phyloP scores from a whole-genome alignment of 2,113 vertebrate genomes.

The Oenanthe oenanthe region DNA sequence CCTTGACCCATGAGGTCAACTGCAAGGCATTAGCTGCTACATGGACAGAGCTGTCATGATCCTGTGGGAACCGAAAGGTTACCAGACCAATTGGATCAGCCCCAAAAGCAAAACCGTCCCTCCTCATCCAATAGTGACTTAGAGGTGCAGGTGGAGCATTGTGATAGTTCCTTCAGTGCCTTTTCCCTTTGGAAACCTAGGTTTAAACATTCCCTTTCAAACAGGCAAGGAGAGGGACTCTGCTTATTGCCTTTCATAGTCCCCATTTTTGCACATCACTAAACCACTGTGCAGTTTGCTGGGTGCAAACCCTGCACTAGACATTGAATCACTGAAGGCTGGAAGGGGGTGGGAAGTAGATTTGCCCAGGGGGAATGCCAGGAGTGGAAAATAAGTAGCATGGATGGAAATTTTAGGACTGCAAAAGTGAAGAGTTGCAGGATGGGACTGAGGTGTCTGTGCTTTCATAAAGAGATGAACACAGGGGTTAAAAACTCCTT shows the following conservation, averaged over 20 bases:
- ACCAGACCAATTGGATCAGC: constrained; percentile 21
- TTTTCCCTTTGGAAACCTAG: background rate
- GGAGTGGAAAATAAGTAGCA: background rate
- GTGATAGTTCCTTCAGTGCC: background rate
- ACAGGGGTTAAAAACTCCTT: background rate
- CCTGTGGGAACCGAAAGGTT: constrained; percentile 26
- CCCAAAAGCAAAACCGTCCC: background rate
- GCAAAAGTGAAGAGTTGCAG: background rate
- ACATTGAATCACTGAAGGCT: background rate
- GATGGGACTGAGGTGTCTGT: background rate
- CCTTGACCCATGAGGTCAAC: constrained; percentile 88
- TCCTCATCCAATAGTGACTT: background rate
- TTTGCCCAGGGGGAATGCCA: background rate
- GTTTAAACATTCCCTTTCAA: background rate
- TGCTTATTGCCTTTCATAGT: background rate
- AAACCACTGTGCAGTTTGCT: background rate
- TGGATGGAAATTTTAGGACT: background rate
- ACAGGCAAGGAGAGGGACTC: background rate
- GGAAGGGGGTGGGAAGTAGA: background rate
- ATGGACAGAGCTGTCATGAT: constrained; percentile 20
- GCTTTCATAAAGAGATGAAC: background rate
- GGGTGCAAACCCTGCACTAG: background rate
- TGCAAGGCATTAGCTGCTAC: constrained; percentile 75
- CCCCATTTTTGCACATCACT: background rate
- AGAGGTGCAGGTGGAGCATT: background rate